phyloP scores from a whole-genome alignment of 2,888 invertebrate genomes.

The Cyclophora albipunctata region DNA sequence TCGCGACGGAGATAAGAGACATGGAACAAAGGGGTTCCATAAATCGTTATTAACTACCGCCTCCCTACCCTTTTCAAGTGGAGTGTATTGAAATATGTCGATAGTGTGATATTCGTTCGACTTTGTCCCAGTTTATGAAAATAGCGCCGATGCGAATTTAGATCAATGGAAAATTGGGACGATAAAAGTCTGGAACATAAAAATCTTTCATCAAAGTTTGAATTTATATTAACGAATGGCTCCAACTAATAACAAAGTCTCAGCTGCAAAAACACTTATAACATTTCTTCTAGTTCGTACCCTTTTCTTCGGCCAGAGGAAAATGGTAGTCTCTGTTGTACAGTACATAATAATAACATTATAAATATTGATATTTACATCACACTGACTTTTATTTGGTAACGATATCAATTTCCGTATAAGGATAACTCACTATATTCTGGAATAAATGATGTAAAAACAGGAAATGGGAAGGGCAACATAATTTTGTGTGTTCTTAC shows the following conservation, averaged over 20 bases:
- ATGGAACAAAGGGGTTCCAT: slow-evolving; percentile 69
- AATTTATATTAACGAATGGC: too few species aligned
- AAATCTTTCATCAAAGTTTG: too few species aligned
- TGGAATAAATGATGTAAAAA: slow-evolving; percentile 47
- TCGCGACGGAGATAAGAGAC: slow-evolving; percentile 62
- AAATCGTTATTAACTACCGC: slow-evolving; percentile 69
- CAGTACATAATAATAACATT: too few species aligned
- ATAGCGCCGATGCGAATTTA: slow-evolving; percentile 16
- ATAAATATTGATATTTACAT: neutral
- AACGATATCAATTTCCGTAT: slow-evolving; percentile 29
- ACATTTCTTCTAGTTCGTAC: too few species aligned
- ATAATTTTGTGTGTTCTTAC: slow-evolving; percentile 45
- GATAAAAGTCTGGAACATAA: too few species aligned
- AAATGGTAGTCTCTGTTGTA: too few species aligned
- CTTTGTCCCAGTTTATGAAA: slow-evolving; percentile 22
- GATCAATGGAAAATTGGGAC: slow-evolving; percentile 9
- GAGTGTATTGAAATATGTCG: slow-evolving; percentile 40
- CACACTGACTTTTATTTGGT: slow-evolving; percentile 12
- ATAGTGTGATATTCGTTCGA: slow-evolving; percentile 28
- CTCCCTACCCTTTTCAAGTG: slow-evolving; percentile 49
- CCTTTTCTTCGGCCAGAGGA: too few species aligned
- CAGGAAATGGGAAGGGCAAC: slow-evolving; percentile 41
- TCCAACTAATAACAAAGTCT: too few species aligned
- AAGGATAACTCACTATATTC: slow-evolving; percentile 35
- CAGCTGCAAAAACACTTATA: too few species aligned